Evolutionary conservation across 2,113 vertebrate species (phyloP).

Genomic region (Bucco capensis): DNA sequence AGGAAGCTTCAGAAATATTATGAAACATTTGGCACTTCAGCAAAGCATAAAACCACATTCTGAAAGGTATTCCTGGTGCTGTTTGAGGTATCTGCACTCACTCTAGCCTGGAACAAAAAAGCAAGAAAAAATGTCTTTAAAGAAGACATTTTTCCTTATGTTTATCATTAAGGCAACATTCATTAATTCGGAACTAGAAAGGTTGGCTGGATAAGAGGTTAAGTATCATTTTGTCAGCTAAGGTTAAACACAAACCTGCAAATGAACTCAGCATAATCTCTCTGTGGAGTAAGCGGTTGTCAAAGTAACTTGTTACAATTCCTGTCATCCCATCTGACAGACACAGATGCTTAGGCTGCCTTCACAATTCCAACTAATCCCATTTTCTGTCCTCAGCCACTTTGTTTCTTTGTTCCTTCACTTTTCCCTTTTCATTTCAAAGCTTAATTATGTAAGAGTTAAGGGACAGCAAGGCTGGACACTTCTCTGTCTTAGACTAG

Average conservation of each 20-base stretch:
- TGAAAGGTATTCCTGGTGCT: background rate
- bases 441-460: constrained; percentile 67
- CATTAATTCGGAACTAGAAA: constrained; percentile 67
- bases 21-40: background rate
- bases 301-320: constrained; percentile 83
- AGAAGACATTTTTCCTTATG: constrained; percentile 28
- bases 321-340: constrained; percentile 78
- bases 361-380: constrained; percentile 79
- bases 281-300: constrained; percentile 75
- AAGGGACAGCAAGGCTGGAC: constrained; percentile 45
- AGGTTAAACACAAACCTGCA: constrained; percentile 74
- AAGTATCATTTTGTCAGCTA: constrained; percentile 77
- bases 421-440: constrained; percentile 71
- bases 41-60: background rate
- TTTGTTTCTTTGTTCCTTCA: constrained; percentile 69
- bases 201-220: constrained; percentile 69
- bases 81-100: background rate
- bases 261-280: constrained; percentile 78
- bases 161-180: constrained; percentile 52
- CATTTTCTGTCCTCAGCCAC: constrained; percentile 74
- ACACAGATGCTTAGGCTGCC: constrained; percentile 75
- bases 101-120: background rate
- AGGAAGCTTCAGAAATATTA: background rate
- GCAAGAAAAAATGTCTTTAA: background rate
- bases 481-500: constrained; percentile 64